Conservation (phyloP, 92 coral and sea anemone species). For the Actinernus sp. region DNA sequence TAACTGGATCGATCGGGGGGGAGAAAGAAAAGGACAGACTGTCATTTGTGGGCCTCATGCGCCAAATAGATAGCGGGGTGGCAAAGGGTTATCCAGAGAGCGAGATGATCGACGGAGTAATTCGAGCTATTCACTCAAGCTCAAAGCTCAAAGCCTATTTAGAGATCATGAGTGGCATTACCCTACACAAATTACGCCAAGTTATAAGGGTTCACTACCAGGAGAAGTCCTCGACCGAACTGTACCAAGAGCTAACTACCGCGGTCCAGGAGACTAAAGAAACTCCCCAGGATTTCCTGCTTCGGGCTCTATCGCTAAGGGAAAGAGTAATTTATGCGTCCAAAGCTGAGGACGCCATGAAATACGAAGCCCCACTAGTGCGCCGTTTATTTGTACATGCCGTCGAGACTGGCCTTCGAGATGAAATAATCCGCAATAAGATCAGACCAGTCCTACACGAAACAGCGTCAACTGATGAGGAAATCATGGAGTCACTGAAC, state of each 20-base stretch:
- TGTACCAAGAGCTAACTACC: conserved; percentile 48
- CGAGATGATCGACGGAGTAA: conserved; percentile 34
- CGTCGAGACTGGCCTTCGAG: conserved; percentile 48
- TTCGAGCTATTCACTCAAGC: conserved; percentile 32
- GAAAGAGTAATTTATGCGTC: conserved; percentile 38
- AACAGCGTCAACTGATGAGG: conserved; percentile 33
- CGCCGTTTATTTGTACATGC: conserved; percentile 34
- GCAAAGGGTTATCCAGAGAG: conserved; percentile 21
- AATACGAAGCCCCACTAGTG: conserved; percentile 42
- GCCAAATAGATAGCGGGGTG: conserved; percentile 41
- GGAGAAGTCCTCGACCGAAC: conserved; percentile 30
- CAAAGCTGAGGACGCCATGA: conserved; percentile 33
- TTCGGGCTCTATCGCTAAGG: conserved; percentile 36
- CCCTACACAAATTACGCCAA: conserved; percentile 33
- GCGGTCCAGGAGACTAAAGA: conserved; percentile 39
- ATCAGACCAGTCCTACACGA: conserved; percentile 34
- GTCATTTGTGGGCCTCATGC: conserved; percentile 36
- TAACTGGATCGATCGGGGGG: conserved; percentile 25
- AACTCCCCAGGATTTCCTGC: conserved; percentile 33
- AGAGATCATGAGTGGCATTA: conserved; percentile 34
- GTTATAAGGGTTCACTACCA: conserved; percentile 29
- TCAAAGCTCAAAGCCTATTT: conserved; percentile 34
- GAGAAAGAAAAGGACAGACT: conserved; percentile 27
- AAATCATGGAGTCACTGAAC: conserved; percentile 45
- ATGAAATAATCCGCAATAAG: conserved; percentile 48